phyloP scores from a whole-genome alignment of 2,797 vertebrate species.

The Danionella dracula region DNA sequence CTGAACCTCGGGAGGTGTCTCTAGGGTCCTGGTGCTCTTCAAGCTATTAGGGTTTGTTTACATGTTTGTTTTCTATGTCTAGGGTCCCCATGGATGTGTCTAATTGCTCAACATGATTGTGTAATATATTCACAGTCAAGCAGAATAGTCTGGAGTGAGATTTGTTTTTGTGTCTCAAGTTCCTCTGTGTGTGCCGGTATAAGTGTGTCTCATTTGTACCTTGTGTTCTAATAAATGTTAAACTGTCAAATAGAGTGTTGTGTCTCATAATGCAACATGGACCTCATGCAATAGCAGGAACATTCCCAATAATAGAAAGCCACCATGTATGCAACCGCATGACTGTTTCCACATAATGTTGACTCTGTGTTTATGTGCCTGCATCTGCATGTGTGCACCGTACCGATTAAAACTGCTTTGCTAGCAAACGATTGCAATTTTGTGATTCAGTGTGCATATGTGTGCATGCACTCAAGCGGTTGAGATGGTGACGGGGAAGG shows the following conservation, averaged over 20 bases:
- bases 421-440: slow-evolving; percentile 37
- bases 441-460: slow-evolving; percentile 34
- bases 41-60: slow-evolving; percentile 48
- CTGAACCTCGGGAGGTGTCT: slow-evolving; percentile 46
- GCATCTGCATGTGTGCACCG: slow-evolving; percentile 21
- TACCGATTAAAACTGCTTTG: slow-evolving; percentile 30
- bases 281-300: slow-evolving; percentile 27
- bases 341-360: background rate
- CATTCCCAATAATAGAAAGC: slow-evolving; percentile 34
- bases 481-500: slow-evolving; percentile 36
- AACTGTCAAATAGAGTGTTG: slow-evolving; percentile 42
- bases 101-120: slow-evolving; percentile 52
- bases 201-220: slow-evolving; percentile 50
- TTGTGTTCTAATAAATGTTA: slow-evolving; percentile 53
- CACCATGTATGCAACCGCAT: background rate
- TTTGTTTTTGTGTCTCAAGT: slow-evolving; percentile 30
- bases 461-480: slow-evolving; percentile 34
- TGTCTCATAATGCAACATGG: slow-evolving; percentile 8
- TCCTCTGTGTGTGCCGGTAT: slow-evolving; percentile 32
- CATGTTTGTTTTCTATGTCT: slow-evolving; percentile 47
- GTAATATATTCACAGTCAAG: slow-evolving; percentile 49
- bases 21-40: slow-evolving; percentile 37
- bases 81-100: slow-evolving; percentile 46
- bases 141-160: slow-evolving; percentile 40
- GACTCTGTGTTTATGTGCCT: slow-evolving; percentile 14